Evolutionary conservation across 37 sponge, comb jelly and placozoan genomes (phyloP), one percentile per base, ranked within the genome.

Genomic region (Aplysina aerophoba): DNA sequence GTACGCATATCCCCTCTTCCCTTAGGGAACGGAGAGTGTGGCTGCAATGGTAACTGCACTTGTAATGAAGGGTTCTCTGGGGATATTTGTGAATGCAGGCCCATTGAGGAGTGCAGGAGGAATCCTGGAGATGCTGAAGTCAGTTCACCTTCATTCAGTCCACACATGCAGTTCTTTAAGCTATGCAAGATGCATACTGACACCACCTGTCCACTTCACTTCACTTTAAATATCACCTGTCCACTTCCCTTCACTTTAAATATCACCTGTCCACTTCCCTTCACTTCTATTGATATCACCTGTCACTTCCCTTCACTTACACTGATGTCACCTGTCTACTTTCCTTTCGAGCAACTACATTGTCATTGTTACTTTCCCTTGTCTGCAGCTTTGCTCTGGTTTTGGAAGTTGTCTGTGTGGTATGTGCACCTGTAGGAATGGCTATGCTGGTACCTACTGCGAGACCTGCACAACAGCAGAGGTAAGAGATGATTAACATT

Each of bases 341-440:
- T n/a, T n/a, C n/a, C n/a, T n/a, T n/a, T n/a, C n/a, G n/a, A n/a
- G n/a, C n/a, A n/a, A n/a, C n/a, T n/a, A n/a, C n/a, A n/a, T n/a
- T n/a, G n/a, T n/a, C n/a, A n/a, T n/a, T n/a, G n/a, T n/a, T n/a
- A n/a, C n/a, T n/a, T 44, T 44, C 50, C 8, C 50, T 24, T 20
- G 22, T 73, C 0, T 31, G 19, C 31, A 28, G 78, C 8, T 71
- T 20, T 87, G 88, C 64, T 37, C 37, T 28, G 53, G 50, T 6
- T 44, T 54, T 37, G 90, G 90, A 4, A 69, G 20, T 21, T 89
- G 90, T 85, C 40, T 21, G 0, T 89, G 90, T 81, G 35, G 85
- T n/a, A 30, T 27, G 34, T 89, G 90, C 56, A 27, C 11, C 30
- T 84, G 89, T 35, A 27, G 28, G 12, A 21, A 40, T 40, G 86